Percentiles rank a stretch among this genome's conserved stretches.
phyloP scores from a whole-genome alignment of 2,797 vertebrate species.

The Lycodopsis pacificus region DNA sequence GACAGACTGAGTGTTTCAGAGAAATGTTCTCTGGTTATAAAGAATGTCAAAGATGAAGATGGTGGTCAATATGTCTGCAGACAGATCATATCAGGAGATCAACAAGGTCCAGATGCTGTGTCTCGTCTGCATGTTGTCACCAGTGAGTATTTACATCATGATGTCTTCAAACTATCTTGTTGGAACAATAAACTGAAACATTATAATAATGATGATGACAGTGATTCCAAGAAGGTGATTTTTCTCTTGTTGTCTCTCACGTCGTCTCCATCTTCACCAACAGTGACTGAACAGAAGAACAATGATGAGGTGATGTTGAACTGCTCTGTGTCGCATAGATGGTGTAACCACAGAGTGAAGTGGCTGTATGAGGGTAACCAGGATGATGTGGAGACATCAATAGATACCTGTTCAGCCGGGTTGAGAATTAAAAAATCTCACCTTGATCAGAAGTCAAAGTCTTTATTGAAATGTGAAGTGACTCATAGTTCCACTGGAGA shows the following conservation, averaged over 20 bases:
- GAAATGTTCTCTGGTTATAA: conserved; percentile 37
- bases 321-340: not conserved
- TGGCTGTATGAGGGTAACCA: not conserved
- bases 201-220: not conserved
- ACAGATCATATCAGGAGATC: not conserved
- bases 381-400: not conserved
- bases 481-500: not conserved
- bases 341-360: fast-evolving
- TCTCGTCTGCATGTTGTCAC: not conserved
- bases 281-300: not conserved
- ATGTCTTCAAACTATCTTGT: not conserved
- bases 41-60: not conserved
- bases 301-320: fast-evolving
- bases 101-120: fast-evolving
- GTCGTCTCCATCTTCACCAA: conserved; percentile 19
- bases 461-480: not conserved
- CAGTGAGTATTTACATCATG: conserved; percentile 31
- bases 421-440: not conserved
- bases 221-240: not conserved
- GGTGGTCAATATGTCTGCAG: fast-evolving
- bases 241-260: not conserved
- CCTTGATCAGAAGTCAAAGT: not conserved
- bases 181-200: not conserved
- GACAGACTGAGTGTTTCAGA: conserved; percentile 12
- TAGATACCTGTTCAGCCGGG: not conserved